Evolutionary conservation across 1,140 invertebrate genomes (phyloP).

Genomic region (Zaprionus ornatus): DNA sequence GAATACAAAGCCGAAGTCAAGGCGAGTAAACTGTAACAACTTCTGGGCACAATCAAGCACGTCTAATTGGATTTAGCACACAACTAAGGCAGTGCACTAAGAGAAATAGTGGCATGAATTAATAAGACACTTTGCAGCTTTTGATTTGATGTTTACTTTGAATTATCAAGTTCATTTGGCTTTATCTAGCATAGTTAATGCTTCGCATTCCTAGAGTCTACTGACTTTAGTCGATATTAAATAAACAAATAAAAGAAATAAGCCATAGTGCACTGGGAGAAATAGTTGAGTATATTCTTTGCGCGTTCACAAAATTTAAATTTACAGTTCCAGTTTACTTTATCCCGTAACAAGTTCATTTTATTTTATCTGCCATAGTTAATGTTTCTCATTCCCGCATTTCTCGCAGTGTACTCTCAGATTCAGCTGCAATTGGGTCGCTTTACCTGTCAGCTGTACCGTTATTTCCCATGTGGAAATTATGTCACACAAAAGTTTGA

Average conservation of each 20-base stretch:
- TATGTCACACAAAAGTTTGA: constrained; percentile 49
- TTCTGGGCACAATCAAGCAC: constrained; percentile 44
- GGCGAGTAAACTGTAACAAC: constrained; percentile 50
- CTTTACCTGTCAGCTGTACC: constrained; percentile 17
- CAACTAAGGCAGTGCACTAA: neutral
- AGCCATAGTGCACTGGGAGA: neutral
- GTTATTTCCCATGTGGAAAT: constrained; percentile 48
- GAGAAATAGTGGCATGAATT: neutral
- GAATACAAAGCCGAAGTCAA: constrained; percentile 58
- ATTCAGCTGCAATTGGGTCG: constrained; percentile 36
- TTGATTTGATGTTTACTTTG: neutral
- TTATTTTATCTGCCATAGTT: too few relatives aligned
- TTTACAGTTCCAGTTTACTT: too few relatives aligned
- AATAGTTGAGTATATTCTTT: neutral
- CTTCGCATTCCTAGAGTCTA: too few relatives aligned
- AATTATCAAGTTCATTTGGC: too few relatives aligned
- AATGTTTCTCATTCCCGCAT: neutral
- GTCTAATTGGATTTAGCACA: constrained; percentile 45
- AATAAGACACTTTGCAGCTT: neutral
- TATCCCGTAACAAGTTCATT: too few relatives aligned
- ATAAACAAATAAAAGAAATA: too few relatives aligned
- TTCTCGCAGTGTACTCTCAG: neutral
- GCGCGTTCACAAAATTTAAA: fast-evolving
- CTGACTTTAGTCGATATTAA: too few relatives aligned
- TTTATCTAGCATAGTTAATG: neutral